Percentiles rank a stretch among this genome's conserved stretches.
Evolutionary conservation across 2,113 vertebrate species (phyloP).

Genomic region (Euleptes europaea): DNA sequence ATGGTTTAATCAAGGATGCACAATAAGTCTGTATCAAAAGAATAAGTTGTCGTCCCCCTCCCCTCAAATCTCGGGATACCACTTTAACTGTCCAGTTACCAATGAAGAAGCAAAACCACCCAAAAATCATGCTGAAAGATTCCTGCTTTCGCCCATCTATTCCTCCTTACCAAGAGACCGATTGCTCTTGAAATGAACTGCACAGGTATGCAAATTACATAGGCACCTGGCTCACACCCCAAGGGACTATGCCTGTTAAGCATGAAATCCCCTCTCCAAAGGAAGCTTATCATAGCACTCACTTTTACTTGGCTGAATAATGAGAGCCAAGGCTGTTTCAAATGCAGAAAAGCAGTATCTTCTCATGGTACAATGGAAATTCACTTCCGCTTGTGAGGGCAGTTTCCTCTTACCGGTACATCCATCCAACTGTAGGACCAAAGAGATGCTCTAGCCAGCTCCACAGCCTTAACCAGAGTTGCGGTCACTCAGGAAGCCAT

Average conservation of each 20-base stretch:
- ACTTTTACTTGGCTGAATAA: conserved; percentile 36
- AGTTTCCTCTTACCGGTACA: neutral
- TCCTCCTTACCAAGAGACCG: conserved; percentile 35
- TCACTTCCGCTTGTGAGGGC: neutral
- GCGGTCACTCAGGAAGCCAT: neutral
- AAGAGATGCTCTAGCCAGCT: neutral
- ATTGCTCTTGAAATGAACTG: conserved; percentile 24
- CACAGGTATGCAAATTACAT: conserved; percentile 24
- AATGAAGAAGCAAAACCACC: conserved; percentile 35
- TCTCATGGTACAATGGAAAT: neutral
- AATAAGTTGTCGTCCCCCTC: neutral
- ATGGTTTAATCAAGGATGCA: neutral
- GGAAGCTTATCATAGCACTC: neutral
- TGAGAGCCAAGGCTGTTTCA: neutral
- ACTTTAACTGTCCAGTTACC: conserved; percentile 32
- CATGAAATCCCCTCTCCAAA: neutral
- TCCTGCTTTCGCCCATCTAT: conserved; percentile 37
- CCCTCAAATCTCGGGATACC: neutral
- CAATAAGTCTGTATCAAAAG: neutral
- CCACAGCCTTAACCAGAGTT: neutral
- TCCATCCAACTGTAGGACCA: conserved; percentile 14
- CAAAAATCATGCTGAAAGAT: conserved; percentile 50
- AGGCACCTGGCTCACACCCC: neutral
- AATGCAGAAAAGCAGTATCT: conserved; percentile 16
- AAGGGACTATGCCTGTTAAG: neutral